phyloP scores from a whole-genome alignment of 2,797 vertebrate species.

The Kryptolebias ocellatus region DNA sequence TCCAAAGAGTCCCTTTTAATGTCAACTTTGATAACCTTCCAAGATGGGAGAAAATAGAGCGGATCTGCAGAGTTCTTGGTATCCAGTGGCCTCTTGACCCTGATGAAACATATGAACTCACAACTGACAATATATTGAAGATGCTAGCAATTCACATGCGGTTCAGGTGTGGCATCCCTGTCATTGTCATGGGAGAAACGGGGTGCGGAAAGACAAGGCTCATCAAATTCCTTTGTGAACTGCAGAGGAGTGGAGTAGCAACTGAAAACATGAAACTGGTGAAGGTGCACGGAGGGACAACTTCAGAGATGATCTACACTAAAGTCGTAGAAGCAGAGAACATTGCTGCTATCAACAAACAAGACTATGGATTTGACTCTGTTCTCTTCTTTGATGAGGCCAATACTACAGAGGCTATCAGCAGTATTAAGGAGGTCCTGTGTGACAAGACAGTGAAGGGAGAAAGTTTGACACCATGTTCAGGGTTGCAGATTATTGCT shows the following conservation, averaged over 20 bases:
- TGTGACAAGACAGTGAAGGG: conserved; percentile 90
- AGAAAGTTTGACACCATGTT: conserved; percentile 65
- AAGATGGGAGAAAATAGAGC: conserved; percentile 88
- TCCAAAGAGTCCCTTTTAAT: conserved; percentile 92
- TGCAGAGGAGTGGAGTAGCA: conserved; percentile 74
- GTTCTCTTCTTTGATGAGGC: conserved; percentile 97
- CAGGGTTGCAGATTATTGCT: conserved; percentile 89
- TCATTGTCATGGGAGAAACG: conserved; percentile 97
- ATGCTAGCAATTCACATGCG: conserved; percentile 97
- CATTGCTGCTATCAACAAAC: conserved; percentile 82
- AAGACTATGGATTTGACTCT: conserved; percentile 83
- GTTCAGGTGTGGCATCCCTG: conserved; percentile 94
- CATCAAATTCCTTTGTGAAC: conserved; percentile 90
- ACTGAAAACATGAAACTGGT: conserved; percentile 92
- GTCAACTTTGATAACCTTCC: conserved; percentile 86
- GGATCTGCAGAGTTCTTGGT: conserved; percentile 88
- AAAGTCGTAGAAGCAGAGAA: conserved; percentile 87
- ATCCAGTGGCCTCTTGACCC: conserved; percentile 89
- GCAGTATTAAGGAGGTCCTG: conserved; percentile 95
- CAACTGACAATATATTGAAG: conserved; percentile 93
- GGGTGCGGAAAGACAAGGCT: conserved; percentile 97
- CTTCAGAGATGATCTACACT: conserved; percentile 85
- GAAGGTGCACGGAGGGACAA: conserved; percentile 96
- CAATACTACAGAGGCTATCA: conserved; percentile 93
- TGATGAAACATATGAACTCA: conserved; percentile 94